phyloP scores from a whole-genome alignment of 2,888 invertebrate genomes.

The Amiota communis region DNA sequence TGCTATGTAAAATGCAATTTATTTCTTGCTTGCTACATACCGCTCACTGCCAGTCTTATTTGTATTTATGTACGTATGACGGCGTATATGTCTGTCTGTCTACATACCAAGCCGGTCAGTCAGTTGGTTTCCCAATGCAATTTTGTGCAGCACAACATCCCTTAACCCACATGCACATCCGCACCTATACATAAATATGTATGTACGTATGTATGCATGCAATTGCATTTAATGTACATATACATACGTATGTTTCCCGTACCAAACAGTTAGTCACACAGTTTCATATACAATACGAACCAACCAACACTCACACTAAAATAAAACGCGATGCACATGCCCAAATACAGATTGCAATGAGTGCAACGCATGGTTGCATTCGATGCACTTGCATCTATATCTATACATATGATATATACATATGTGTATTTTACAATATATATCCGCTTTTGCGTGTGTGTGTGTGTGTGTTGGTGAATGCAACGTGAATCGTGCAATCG shows the following conservation, averaged over 20 bases:
- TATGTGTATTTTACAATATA: not conserved
- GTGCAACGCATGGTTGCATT: not conserved
- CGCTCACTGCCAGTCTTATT: too few species aligned
- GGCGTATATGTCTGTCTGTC: constrained; percentile 6
- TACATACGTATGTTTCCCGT: constrained; percentile 24
- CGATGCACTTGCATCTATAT: not conserved
- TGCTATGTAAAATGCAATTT: too few species aligned
- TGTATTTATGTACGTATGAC: too few species aligned
- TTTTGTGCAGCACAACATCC: not conserved
- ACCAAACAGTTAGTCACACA: constrained; percentile 25
- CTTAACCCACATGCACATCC: not conserved
- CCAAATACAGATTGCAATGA: not conserved
- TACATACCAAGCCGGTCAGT: not conserved
- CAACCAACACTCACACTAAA: constrained; percentile 1
- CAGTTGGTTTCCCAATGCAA: not conserved
- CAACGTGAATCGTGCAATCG: not conserved
- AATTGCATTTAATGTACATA: constrained; percentile 10
- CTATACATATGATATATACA: not conserved
- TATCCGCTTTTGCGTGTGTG: not conserved
- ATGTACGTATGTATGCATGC: not conserved
- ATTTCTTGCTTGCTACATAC: too few species aligned
- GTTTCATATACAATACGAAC: constrained; percentile 28
- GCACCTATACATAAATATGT: not conserved
- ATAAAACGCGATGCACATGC: constrained; percentile 32
- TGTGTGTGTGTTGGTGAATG: too few species aligned